Evolutionary conservation across 2,113 vertebrate species (phyloP).

Genomic region (Agelaius tricolor): DNA sequence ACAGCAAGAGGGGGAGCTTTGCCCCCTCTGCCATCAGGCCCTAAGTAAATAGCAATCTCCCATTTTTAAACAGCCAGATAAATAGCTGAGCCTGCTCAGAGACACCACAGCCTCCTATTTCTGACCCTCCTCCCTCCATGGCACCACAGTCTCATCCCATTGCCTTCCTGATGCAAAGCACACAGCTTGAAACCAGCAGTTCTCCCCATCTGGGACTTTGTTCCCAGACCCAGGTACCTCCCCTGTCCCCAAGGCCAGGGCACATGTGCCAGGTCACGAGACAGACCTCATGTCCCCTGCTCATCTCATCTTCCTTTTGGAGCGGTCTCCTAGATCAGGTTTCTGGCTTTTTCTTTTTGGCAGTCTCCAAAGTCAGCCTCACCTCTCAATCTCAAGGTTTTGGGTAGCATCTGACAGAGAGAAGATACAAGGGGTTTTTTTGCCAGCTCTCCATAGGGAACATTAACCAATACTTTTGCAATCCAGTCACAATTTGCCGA

Average conservation of each 20-base stretch:
- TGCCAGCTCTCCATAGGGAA: background rate
- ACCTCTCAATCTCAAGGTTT: slow-evolving; percentile 41
- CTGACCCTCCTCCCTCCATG: background rate
- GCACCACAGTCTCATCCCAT: accelerated
- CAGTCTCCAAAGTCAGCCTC: slow-evolving; percentile 56
- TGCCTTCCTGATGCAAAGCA: background rate
- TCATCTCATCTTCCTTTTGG: slow-evolving; percentile 62
- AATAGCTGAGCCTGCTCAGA: background rate
- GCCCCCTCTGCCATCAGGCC: background rate
- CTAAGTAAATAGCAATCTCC: slow-evolving; percentile 14
- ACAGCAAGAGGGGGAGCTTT: background rate
- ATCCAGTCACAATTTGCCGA: background rate
- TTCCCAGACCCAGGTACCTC: slow-evolving; percentile 11
- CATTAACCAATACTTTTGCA: background rate
- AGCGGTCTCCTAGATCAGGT: slow-evolving; percentile 14
- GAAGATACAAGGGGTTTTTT: background rate
- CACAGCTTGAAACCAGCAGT: background rate
- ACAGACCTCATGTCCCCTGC: slow-evolving; percentile 46
- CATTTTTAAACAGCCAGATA: background rate
- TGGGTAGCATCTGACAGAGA: background rate
- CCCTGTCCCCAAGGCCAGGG: slow-evolving; percentile 14
- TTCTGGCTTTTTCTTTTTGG: slow-evolving; percentile 61
- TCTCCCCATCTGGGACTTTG: background rate
- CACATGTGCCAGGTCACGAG: slow-evolving; percentile 55
- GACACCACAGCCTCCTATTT: background rate